Evolutionary conservation across 2,888 invertebrate species (phyloP).

Genomic region (Halictus ligatus): DNA sequence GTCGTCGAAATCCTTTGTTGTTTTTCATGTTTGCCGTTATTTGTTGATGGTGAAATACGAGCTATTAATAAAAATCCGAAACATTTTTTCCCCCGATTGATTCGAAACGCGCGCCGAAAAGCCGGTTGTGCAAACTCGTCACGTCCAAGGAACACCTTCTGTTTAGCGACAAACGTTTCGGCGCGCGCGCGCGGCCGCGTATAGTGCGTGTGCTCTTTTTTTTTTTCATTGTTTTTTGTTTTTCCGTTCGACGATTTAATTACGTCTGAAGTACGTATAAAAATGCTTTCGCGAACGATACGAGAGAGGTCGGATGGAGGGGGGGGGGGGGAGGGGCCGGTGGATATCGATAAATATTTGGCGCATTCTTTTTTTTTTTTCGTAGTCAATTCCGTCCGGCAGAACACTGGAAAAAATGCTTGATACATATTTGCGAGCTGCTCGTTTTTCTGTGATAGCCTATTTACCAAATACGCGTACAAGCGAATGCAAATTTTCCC

Average conservation of each 20-base stretch:
- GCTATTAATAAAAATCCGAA: conserved; percentile 52
- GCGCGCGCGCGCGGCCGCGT: no score
- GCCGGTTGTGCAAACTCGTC: conserved; percentile 20
- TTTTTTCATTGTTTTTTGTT: background rate
- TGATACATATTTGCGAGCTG: conserved; percentile 35
- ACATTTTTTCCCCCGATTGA: conserved; percentile 36
- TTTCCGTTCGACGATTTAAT: conserved; percentile 12
- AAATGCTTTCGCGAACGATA: background rate
- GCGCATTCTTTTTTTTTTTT: conserved; percentile 10
- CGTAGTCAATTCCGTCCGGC: conserved; percentile 28
- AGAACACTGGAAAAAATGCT: conserved; percentile 27
- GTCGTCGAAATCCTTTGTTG: conserved; percentile 50
- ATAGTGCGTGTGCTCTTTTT: background rate
- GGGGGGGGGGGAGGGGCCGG: no score
- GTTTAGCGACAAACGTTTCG: background rate
- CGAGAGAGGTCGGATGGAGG: background rate
- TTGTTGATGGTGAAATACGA: conserved; percentile 37
- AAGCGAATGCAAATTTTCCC: conserved; percentile 24
- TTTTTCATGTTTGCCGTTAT: conserved; percentile 39
- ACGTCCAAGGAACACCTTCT: conserved; percentile 15
- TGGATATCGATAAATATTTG: conserved; percentile 39
- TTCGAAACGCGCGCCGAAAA: conserved; percentile 21
- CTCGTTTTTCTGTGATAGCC: conserved; percentile 24
- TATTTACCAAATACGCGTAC: conserved; percentile 35
- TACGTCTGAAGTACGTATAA: conserved; percentile 16